Base-by-base conservation (phyloP, 2,888 invertebrate genomes). In the Caradrina kadenii region DNA sequence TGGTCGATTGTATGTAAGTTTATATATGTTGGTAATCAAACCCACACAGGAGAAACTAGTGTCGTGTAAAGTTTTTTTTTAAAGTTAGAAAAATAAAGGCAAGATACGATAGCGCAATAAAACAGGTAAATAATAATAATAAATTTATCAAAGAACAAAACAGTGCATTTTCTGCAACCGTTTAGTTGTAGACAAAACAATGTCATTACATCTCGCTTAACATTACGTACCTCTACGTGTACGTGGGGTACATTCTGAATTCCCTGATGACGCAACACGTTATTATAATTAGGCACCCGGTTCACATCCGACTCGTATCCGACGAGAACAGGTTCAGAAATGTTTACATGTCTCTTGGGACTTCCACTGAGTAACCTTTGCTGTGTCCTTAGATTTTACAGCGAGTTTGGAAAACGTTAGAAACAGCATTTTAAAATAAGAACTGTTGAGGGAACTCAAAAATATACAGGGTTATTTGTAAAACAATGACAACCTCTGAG, bases 211-310 rank as follows among this genome's bases (percentile, higher is more conserved):
- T 67, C 59, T 55, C 59, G 66, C 53, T 72, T 64, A 81, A 58
- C 67, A 67, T 62, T 63, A 15, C 17, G n/a, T 15, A 42, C 17
- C n/a, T 56, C 55, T 49, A 48, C 17, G 48, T 52, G 59, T 69
- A 82, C 81, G 77, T 78, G 79, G 68, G 69, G 52, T 55, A 58
- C 42, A 72, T 76, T 75, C 72, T 49, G 76, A 76, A 83, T 80
- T 81, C 84, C 74, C 77, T 80, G 82, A 84, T 79, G 83, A 74
- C 84, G 76, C 71, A 73, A 79, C 74, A 79, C 78, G 81, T 81
- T 86, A 84, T 86, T 85, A 88, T 86, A 89, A 89, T 88, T 87
- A 87, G 83, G 80, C 77, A 73, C 64, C 73, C 73, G 69, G 62
- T 72, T 80, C 74, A 73, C 66, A 72, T 68, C 39, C 54, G 54